Percentiles rank a stretch among this genome's conserved stretches.
Evolutionary conservation across 1,140 invertebrate species (phyloP).

Genomic region (Latrodectus geometricus): DNA sequence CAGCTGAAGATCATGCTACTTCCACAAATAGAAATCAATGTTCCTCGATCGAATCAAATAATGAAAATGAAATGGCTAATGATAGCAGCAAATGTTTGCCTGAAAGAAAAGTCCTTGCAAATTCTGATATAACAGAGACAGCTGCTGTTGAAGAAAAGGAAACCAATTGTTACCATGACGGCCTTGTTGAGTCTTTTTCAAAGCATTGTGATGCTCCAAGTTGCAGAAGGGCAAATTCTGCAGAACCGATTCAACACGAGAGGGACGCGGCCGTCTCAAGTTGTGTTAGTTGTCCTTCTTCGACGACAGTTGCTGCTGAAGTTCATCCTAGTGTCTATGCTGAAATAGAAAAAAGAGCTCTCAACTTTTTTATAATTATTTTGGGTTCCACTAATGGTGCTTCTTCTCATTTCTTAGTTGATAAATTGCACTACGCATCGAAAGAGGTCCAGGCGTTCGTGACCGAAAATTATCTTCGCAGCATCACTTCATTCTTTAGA

Average conservation of each 20-base stretch:
- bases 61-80: no score
- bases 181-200: not conserved
- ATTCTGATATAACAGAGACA: no score
- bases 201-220: not conserved
- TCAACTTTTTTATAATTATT: conserved; percentile 8
- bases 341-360: not conserved
- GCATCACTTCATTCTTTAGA: conserved; percentile 7
- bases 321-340: not conserved
- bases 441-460: conserved; percentile 12
- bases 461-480: not conserved
- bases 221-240: not conserved
- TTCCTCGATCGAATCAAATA: no score
- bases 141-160: not conserved
- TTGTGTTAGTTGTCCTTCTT: no score
- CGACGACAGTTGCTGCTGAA: not conserved
- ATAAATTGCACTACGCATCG: conserved; percentile 6
- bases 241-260: not conserved
- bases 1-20: no score
- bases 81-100: no score
- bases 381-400: not conserved
- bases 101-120: no score
- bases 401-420: not conserved
- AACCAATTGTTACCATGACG: not conserved
- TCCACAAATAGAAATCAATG: no score
- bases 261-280: not conserved